Evolutionary conservation across 2,113 vertebrate genomes (phyloP).

Genomic region (Scomber scombrus): DNA sequence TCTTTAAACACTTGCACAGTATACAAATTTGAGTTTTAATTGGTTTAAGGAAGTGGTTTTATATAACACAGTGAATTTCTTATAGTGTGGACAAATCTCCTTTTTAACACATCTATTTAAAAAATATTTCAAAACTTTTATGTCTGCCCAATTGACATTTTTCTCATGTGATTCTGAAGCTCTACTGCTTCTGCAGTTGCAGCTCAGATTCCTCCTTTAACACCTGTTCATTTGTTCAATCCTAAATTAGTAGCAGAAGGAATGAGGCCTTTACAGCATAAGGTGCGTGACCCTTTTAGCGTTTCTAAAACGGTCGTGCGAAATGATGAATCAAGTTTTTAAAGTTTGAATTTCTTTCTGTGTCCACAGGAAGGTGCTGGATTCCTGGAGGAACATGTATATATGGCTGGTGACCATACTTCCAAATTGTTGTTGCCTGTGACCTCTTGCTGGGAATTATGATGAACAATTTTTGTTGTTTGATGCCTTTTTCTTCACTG

Average conservation of each 20-base stretch:
- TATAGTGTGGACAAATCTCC: not conserved
- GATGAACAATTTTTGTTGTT: constrained; percentile 54
- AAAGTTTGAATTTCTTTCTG: not conserved
- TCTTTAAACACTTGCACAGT: not conserved
- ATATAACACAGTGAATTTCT: not conserved
- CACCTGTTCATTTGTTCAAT: constrained; percentile 71
- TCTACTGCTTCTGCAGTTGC: constrained; percentile 16
- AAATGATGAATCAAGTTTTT: not conserved
- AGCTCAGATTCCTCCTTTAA: constrained; percentile 40
- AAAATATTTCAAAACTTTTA: not conserved
- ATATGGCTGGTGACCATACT: constrained; percentile 71
- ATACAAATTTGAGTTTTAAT: not conserved
- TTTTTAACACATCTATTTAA: not conserved
- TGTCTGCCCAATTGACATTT: not conserved
- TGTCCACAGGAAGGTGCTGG: constrained; percentile 68
- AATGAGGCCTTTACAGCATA: constrained; percentile 67
- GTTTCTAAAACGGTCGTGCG: constrained; percentile 42
- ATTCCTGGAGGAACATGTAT: constrained; percentile 76
- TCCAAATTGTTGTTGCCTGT: constrained; percentile 54
- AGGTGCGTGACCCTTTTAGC: constrained; percentile 69
- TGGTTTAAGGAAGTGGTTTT: not conserved
- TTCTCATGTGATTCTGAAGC: not conserved
- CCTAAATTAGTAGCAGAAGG: constrained; percentile 76
- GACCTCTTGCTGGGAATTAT: constrained; percentile 36
- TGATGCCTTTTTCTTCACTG: constrained; percentile 44